Base-by-base conservation (phyloP, 2,888 invertebrate species). In the Andrena praecox region DNA sequence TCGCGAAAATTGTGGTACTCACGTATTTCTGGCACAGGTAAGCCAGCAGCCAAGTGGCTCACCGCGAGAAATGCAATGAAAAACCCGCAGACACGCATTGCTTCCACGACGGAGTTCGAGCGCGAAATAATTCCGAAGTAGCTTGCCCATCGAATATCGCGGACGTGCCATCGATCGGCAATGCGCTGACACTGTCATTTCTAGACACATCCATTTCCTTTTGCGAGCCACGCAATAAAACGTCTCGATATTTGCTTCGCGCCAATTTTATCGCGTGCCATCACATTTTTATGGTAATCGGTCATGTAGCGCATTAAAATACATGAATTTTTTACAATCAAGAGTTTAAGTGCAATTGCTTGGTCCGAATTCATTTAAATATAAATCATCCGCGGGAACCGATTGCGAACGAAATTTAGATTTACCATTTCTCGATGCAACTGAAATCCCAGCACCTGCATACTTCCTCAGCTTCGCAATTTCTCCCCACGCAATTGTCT, bases 151-250 rank as follows among this genome's bases (percentile, higher is more conserved):
- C 60, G 48, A 74, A 73, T 64, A 56, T 70, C 8, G 52, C 35
- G 31, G 54, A 64, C 56, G 64, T 64, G 67, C 42, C 69, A 31
- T 68, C 63, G 72, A 74, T 56, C 27, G 16, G 16, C 63, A 82
- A 80, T 74, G 42, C 31, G 86, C 85, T 86, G 86, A 86, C 85
- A 77, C 20, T 52, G 72, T 48, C 54, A n/a, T 80, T 84, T 83
- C 66, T 67, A 67, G 60, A 66, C 31, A 56, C 48, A 54, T 69
- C 48, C 66, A 12, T 10, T 56, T 66, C 72, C 72, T 62, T 83
- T 66, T 76, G 33, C 2, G 56, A 24, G 42, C 68, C 56, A 48
- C 63, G 54, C 71, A 78, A 83, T 60, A 67, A 2, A 16, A 12
- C 24, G 33, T 7, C 16, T 70, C 35, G 50, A 75, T 50, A 67